Evolutionary conservation across 2,888 invertebrate species (phyloP).

Genomic region (Hipparchia sbordonii): DNA sequence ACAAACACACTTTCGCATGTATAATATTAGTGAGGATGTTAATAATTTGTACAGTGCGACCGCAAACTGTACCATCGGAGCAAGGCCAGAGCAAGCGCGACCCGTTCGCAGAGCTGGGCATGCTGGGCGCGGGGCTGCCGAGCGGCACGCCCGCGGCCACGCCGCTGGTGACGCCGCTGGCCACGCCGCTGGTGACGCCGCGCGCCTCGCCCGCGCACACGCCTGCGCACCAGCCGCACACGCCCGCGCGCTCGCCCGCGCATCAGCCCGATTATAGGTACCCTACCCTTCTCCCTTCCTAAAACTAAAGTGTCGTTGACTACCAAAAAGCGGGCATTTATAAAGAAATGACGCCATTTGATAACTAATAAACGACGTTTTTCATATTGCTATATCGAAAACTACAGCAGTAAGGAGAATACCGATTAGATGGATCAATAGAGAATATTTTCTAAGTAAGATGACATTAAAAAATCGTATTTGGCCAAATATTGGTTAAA

Average conservation of each 20-base stretch:
- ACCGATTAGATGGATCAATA: too few species aligned
- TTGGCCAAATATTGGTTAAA: too few species aligned
- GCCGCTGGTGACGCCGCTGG: slow-evolving; percentile 53
- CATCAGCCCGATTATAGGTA: slow-evolving; percentile 79
- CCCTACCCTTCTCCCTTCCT: too few species aligned
- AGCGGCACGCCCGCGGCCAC: slow-evolving; percentile 60
- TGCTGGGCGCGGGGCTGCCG: slow-evolving; percentile 48
- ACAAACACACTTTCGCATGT: too few species aligned
- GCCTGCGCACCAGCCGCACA: slow-evolving; percentile 58
- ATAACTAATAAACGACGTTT: too few species aligned
- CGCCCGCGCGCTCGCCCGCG: slow-evolving; percentile 67
- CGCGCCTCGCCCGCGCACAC: slow-evolving; percentile 62
- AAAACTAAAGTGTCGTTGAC: too few species aligned
- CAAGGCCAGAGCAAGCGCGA: slow-evolving; percentile 80
- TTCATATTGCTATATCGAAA: too few species aligned
- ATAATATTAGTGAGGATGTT: background rate
- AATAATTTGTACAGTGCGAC: slow-evolving; percentile 50
- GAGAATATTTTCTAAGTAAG: too few species aligned
- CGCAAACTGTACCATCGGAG: slow-evolving; percentile 66
- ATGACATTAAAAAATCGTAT: too few species aligned
- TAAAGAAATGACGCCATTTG: too few species aligned
- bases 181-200: slow-evolving; percentile 57
- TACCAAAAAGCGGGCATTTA: too few species aligned
- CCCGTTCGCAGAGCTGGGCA: slow-evolving; percentile 89
- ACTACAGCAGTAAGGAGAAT: too few species aligned